phyloP scores from a whole-genome alignment of 2,888 invertebrate genomes.

The Andrena fulva region DNA sequence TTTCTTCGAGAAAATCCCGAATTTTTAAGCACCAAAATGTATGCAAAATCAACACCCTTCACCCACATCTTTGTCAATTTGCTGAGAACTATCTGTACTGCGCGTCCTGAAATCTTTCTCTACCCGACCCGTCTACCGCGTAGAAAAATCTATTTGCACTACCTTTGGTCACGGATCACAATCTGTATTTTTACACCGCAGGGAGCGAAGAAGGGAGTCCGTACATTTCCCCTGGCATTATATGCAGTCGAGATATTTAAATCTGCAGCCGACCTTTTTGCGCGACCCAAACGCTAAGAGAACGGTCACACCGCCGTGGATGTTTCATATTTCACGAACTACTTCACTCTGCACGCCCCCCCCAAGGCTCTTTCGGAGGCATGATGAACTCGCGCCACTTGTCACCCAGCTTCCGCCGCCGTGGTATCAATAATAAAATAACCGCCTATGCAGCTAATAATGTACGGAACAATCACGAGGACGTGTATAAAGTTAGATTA shows the following conservation, averaged over 20 bases:
- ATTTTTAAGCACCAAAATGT: too few relatives aligned
- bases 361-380: conserved; percentile 55
- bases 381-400: conserved; percentile 65
- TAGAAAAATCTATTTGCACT: conserved; percentile 8
- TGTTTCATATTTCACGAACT: conserved; percentile 67
- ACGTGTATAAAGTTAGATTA: conserved; percentile 67
- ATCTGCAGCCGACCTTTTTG: conserved; percentile 24
- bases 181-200: neutral
- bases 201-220: neutral
- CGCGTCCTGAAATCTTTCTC: too few relatives aligned
- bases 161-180: neutral
- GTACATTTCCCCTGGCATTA: conserved; percentile 3
- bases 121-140: neutral
- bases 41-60: too few relatives aligned
- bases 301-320: conserved; percentile 35
- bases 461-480: conserved; percentile 67
- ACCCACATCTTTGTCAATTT: too few relatives aligned
- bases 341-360: conserved; percentile 37
- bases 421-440: conserved; percentile 71
- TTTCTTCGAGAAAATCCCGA: too few relatives aligned
- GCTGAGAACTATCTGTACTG: too few relatives aligned
- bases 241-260: conserved; percentile 41
- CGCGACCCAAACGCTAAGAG: conserved; percentile 16
- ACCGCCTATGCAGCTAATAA: conserved; percentile 64
- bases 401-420: conserved; percentile 25